A percentile compares a stretch with the other conserved stretches of the same genome.
Conservation (phyloP, 2,797 vertebrate genomes). For the Atherinosoma microstoma region DNA sequence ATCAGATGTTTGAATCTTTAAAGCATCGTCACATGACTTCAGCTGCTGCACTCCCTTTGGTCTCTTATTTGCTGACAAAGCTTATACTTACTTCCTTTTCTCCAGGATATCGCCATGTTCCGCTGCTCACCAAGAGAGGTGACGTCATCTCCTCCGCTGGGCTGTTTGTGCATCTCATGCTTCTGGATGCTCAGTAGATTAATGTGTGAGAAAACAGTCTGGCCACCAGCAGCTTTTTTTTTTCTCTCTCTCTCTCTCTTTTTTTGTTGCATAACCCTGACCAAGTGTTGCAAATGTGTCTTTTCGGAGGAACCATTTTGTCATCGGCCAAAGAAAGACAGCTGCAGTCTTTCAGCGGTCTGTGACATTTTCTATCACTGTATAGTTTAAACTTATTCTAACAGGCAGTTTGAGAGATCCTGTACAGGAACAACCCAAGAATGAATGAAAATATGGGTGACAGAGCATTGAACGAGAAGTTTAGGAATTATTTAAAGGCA, state of each 20-base stretch:
- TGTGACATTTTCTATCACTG: constrained; percentile 31
- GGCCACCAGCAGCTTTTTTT: not conserved
- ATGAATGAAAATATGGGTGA: constrained; percentile 40
- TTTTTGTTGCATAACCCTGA: constrained; percentile 9
- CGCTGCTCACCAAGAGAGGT: constrained; percentile 90
- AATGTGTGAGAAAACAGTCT: not conserved
- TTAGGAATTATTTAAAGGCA: constrained; percentile 28
- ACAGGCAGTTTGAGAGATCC: constrained; percentile 1
- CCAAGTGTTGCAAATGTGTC: not conserved
- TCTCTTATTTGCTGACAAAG: constrained; percentile 24
- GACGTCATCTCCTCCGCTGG: constrained; percentile 88
- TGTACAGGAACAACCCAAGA: not conserved
- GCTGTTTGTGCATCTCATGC: constrained; percentile 89
- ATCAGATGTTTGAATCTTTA: not conserved
- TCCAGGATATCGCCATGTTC: constrained; percentile 93
- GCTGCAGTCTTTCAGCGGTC: constrained; percentile 25
- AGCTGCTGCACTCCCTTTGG: not conserved
- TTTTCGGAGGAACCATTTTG: not conserved
- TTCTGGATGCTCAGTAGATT: constrained; percentile 73
- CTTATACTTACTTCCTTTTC: constrained; percentile 31
- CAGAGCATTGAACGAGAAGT: not conserved
- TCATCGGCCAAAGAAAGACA: not conserved
- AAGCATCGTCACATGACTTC: not conserved
- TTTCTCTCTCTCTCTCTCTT: not conserved
- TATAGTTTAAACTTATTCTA: constrained; percentile 21